Base-by-base conservation (phyloP, 2,797 vertebrate species). In the Tiaroga cobitis region DNA sequence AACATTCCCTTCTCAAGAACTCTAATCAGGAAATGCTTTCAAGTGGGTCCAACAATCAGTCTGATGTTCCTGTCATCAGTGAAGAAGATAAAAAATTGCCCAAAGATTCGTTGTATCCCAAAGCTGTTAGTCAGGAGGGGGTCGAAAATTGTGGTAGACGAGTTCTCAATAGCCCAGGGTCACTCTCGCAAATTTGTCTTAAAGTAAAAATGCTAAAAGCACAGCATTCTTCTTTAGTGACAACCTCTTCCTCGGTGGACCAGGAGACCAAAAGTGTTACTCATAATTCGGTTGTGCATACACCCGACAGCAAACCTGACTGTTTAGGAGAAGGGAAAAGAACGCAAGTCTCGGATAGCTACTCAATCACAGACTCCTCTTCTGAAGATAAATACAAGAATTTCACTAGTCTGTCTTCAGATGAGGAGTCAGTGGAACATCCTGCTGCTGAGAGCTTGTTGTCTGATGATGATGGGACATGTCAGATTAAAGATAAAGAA, bases 351-450 rank as follows among this genome's bases (percentile, higher is more conserved):
- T 63, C 32, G 32, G 73, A 86, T 2, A 5, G 1, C 21, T 0
- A 59, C 0, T 13, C 61, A 15, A 49, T 1, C 32, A 77, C 37
- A 1, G 54, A 81, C 73, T 74, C 79, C 15, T 46, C 37, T 21
- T 82, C 56, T 41, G 46, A 80, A 5, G 49, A 72, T 34, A 63
- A 87, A 21, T 37, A 34, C 37, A 41, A 84, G 37, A 18, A 82
- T 3, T 4, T n/a, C 15, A 32, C 61, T 34, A 43, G 32, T n/a
- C 9, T 34, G 24, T 83, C 41, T 10, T 85, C 41, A 82, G 75
- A 80, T 19, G 88, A 89, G 4, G 88, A 89, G 5, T 16, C 13
- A 1, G 68, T n/a, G 19, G 69, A 73, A 21, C 61, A 81, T 43
- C 83, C 37, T 49, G 56, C 87, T 24, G 76, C 84, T 18, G 81